phyloP scores from a whole-genome alignment of 1,140 invertebrate genomes.

The Halesus radiatus region DNA sequence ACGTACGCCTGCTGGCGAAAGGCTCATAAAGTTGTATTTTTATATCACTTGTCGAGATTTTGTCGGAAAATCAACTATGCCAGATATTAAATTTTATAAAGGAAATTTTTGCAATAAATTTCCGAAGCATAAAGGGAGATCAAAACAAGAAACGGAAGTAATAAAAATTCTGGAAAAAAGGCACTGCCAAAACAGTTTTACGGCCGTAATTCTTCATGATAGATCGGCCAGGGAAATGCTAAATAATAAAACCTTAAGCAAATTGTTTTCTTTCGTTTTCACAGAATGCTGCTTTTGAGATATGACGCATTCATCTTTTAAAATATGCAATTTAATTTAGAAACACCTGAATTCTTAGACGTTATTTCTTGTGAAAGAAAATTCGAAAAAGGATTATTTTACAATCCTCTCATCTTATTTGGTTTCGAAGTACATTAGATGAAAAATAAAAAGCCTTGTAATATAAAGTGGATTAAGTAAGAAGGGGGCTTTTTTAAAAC shows the following conservation, averaged over 20 bases:
- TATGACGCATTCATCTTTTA: neutral
- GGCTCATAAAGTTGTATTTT: constrained; percentile 5
- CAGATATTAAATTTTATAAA: constrained; percentile 24
- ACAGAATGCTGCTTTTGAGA: neutral
- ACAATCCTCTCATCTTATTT: too few species aligned
- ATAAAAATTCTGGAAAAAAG: constrained; percentile 48
- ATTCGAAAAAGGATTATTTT: too few species aligned
- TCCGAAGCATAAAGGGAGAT: constrained; percentile 35
- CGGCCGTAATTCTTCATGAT: constrained; percentile 31
- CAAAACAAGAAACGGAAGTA: constrained; percentile 52
- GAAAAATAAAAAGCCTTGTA: too few species aligned
- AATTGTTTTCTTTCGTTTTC: constrained; percentile 3
- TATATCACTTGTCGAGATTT: constrained; percentile 27
- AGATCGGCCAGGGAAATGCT: neutral
- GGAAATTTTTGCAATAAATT: constrained; percentile 32
- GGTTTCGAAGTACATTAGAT: too few species aligned
- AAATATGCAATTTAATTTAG: too few species aligned
- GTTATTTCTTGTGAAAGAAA: too few species aligned
- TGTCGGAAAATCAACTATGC: constrained; percentile 11
- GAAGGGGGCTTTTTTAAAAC: too few species aligned
- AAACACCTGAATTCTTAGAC: too few species aligned
- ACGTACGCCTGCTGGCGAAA: neutral
- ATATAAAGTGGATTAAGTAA: too few species aligned
- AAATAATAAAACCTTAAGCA: too few species aligned
- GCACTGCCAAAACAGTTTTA: constrained; percentile 30